Conservation (phyloP, 2,888 invertebrate species). For the Dorcus parallelipipedus region DNA sequence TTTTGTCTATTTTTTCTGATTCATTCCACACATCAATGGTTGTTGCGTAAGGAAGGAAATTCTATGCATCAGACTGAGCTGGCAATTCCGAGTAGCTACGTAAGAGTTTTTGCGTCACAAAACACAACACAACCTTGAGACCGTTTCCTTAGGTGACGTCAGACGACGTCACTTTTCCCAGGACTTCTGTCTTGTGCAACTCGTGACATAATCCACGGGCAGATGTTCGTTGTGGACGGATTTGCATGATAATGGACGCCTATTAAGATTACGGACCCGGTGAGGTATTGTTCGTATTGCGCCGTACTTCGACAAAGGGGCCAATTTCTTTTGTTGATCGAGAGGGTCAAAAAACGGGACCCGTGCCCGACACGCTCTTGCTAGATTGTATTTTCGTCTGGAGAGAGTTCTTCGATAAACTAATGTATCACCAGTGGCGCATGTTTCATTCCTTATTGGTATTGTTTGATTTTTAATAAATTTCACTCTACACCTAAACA, state of each 20-base stretch:
- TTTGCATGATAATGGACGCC: constrained; percentile 47
- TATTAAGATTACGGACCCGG: constrained; percentile 49
- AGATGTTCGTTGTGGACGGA: constrained; percentile 38
- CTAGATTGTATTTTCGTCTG: constrained; percentile 44
- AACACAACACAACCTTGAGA: constrained; percentile 47
- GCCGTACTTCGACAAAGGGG: constrained; percentile 37
- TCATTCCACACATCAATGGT: too few species aligned
- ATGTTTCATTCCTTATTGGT: background rate
- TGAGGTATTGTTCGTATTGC: constrained; percentile 40
- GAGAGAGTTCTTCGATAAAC: constrained; percentile 40
- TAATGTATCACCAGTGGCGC: constrained; percentile 38
- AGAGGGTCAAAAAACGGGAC: constrained; percentile 47
- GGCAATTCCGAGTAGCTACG: constrained; percentile 12
- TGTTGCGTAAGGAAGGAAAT: too few species aligned
- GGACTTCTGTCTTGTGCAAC: constrained; percentile 23
- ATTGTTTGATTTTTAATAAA: background rate
- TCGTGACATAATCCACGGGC: constrained; percentile 31
- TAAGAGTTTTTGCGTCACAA: constrained; percentile 43
- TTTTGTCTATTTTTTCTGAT: too few species aligned
- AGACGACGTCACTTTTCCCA: constrained; percentile 29
- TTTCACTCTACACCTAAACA: too few species aligned
- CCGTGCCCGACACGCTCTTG: constrained; percentile 48
- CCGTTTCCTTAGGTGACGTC: constrained; percentile 43
- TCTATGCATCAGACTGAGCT: background rate
- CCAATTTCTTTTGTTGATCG: constrained; percentile 45